phyloP scores from a whole-genome alignment of 2,888 invertebrate species.

The Lasioglossum marginatum region DNA sequence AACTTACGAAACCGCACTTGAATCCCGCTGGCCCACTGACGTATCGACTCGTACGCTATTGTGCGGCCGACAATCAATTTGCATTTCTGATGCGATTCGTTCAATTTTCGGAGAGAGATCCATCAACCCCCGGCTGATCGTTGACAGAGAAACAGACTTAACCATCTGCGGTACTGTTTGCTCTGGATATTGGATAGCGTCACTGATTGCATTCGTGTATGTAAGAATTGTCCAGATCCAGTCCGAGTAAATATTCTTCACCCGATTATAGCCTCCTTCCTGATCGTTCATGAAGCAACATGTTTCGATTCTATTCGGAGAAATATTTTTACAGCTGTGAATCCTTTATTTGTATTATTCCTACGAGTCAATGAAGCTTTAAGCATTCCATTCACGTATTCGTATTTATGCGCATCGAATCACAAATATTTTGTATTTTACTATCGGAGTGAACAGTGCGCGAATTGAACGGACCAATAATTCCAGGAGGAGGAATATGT shows the following conservation, averaged over 20 bases:
- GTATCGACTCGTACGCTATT: slow-evolving; percentile 36
- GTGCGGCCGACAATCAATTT: slow-evolving; percentile 36
- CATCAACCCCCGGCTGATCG: not conserved
- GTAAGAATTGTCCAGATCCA: not conserved
- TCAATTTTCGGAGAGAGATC: not conserved
- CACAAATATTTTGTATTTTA: not conserved
- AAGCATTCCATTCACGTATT: not conserved
- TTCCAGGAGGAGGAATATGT: not conserved
- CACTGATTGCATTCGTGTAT: not conserved
- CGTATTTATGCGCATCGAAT: not conserved
- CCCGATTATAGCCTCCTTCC: not conserved
- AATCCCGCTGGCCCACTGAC: slow-evolving; percentile 22
- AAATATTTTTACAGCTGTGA: not conserved
- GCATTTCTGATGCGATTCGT: slow-evolving; percentile 28
- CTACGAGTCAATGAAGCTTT: no score
- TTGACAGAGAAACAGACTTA: not conserved
- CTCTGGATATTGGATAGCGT: not conserved
- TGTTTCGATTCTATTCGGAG: not conserved
- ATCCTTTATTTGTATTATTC: not conserved
- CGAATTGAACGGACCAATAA: not conserved
- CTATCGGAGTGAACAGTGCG: not conserved
- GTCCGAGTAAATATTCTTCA: not conserved
- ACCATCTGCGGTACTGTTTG: slow-evolving; percentile 13
- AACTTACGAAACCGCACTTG: slow-evolving; percentile 68
- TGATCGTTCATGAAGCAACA: not conserved